Evolutionary conservation across 2,113 vertebrate genomes (phyloP), one percentile per base, ranked within the genome.

Genomic region (Garra rufa): DNA sequence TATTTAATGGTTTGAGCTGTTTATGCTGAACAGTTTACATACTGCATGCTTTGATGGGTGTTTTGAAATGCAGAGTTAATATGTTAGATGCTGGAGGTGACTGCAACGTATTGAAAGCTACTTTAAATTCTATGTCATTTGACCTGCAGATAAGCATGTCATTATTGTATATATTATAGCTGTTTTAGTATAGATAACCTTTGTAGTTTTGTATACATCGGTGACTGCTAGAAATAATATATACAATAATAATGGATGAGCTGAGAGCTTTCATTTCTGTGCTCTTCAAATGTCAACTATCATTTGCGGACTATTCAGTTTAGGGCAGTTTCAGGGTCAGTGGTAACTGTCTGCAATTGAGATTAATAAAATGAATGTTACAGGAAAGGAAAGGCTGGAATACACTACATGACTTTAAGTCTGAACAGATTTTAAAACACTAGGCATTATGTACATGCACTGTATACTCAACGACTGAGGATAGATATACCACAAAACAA

Each of bases 31-130:
- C 57, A n/a, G 2, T 43, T 10, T 67, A 30, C 15, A 65, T 43
- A 10, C n/a, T 44, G 44, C 26, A 61, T 61, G 3, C 26, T 80
- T 48, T 19, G 15, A 65, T 46, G 17, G 21, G 26, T 61, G 57
- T 57, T 80, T 46, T 80, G 24, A 79, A 46, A 63, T 11, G 41
- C 8, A 28, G 38, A 44, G 24, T 28, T 80, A 24, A 79, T 48
- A 63, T 63, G 77, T 65, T 57, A 21, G 13, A 17, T 79, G n/a
- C 61, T 44, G 9, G 76, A 79, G 43, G 77, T 80, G 57, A 44
- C 38, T 38, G 28, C 75, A 38, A 41, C 19, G 41, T 26, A 77
- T 9, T 26, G 7, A 77, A 61, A 43, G 34, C 34, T 44, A 9
- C 38, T 78, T 38, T 78, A 59, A 61, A 78, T 43, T 5, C 21